Conservation (phyloP, 2,797 vertebrate species). For the Heteromormyrus szaboi region DNA sequence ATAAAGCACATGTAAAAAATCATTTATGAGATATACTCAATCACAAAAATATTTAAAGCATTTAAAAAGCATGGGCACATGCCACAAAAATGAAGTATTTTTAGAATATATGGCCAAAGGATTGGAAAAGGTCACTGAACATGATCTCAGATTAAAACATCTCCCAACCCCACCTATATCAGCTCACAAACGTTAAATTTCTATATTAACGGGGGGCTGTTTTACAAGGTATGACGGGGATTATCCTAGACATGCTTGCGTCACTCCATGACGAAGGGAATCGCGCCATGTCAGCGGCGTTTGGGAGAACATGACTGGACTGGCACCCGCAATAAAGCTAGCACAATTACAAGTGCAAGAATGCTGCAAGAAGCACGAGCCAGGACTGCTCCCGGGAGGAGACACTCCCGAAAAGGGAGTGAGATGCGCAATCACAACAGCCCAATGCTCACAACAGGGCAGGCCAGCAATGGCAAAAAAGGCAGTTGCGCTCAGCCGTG, state of each 20-base stretch:
- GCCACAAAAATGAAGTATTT: neutral
- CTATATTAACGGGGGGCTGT: neutral
- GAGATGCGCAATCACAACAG: neutral
- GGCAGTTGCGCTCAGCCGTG: neutral
- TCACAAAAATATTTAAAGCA: neutral
- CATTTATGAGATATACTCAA: neutral
- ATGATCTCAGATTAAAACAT: neutral
- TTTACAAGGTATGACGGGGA: neutral
- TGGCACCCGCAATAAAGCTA: neutral
- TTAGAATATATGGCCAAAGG: neutral
- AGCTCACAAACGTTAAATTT: neutral
- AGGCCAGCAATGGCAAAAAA: neutral
- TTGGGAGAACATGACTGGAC: conserved; percentile 6
- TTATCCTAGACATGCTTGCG: neutral
- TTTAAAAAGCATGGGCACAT: neutral
- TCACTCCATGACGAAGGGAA: neutral
- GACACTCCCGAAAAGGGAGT: neutral
- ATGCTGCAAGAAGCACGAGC: neutral
- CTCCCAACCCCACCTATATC: neutral
- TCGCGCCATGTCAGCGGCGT: neutral
- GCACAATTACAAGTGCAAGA: neutral
- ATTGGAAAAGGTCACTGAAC: neutral
- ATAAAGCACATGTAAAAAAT: neutral
- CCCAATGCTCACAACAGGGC: neutral
- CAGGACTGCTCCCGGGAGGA: neutral